Conservation (phyloP, 2,797 vertebrate species). For the Gephyroberyx darwinii region DNA sequence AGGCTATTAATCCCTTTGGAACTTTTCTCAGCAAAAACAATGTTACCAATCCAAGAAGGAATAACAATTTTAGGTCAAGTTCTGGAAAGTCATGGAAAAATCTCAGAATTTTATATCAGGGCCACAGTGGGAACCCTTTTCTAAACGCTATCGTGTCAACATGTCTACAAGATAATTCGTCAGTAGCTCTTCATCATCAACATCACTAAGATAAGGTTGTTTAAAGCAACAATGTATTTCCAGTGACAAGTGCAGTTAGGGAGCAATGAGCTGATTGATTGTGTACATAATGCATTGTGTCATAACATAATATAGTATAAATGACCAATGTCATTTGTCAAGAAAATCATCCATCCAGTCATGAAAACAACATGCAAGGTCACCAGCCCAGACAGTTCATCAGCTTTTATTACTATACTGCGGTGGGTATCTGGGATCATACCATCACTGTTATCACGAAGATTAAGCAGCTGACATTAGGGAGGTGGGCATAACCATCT, state of each 20-base stretch:
- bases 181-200: too few relatives aligned
- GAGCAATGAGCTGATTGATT: constrained; percentile 12
- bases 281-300: background rate
- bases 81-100: too few relatives aligned
- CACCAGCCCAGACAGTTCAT: constrained; percentile 22
- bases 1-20: too few relatives aligned
- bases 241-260: background rate
- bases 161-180: too few relatives aligned
- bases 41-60: too few relatives aligned
- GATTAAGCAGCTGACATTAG: constrained; percentile 22
- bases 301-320: constrained; percentile 15
- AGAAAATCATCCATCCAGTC: constrained; percentile 9
- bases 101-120: too few relatives aligned
- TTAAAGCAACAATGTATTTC: too few relatives aligned
- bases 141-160: too few relatives aligned
- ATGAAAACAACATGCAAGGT: constrained; percentile 24
- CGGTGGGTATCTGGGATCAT: constrained; percentile 24
- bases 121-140: too few relatives aligned
- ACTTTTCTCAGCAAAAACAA: too few relatives aligned
- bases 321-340: constrained; percentile 22
- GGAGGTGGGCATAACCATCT: constrained; percentile 20
- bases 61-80: too few relatives aligned
- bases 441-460: constrained; percentile 16
- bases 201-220: too few relatives aligned
- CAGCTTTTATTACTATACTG: constrained; percentile 7